Conservation (phyloP, 2,797 vertebrate genomes). For the Melanotaenia maccullochi region DNA sequence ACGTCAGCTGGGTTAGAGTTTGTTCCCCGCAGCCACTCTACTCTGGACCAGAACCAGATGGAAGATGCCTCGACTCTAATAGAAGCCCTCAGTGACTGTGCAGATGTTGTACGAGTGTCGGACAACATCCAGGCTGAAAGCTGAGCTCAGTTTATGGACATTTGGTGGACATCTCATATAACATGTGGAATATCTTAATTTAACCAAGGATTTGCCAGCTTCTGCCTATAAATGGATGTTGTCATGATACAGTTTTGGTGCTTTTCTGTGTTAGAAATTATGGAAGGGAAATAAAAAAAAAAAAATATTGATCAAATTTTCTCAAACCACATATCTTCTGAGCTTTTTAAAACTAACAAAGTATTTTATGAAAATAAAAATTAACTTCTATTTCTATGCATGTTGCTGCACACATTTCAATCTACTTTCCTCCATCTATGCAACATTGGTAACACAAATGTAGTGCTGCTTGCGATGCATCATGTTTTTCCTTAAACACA, state of each 20-base stretch:
- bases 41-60: constrained; percentile 80
- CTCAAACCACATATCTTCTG: not conserved
- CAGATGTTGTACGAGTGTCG: constrained; percentile 88
- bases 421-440: not conserved
- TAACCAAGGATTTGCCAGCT: constrained; percentile 13
- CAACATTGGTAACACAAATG: not conserved
- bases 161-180: constrained; percentile 24
- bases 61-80: constrained; percentile 82
- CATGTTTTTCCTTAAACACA: not conserved
- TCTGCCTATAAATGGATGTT: constrained; percentile 1
- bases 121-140: constrained; percentile 86
- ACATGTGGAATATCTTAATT: constrained; percentile 9
- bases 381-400: too few relatives aligned
- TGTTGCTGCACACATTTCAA: not conserved
- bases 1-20: constrained; percentile 83
- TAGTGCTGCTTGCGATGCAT: not conserved
- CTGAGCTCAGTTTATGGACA: constrained; percentile 48
- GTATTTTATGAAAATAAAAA: not conserved
- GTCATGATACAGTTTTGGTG: constrained; percentile 11
- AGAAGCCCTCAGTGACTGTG: constrained; percentile 78
- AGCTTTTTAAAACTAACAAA: not conserved
- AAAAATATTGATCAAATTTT: too few relatives aligned
- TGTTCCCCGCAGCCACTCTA: constrained; percentile 73
- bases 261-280: not conserved
- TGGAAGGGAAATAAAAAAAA: not conserved